Conservation (phyloP, 2,888 invertebrate species). For the Eristalinus sepulchralis region DNA sequence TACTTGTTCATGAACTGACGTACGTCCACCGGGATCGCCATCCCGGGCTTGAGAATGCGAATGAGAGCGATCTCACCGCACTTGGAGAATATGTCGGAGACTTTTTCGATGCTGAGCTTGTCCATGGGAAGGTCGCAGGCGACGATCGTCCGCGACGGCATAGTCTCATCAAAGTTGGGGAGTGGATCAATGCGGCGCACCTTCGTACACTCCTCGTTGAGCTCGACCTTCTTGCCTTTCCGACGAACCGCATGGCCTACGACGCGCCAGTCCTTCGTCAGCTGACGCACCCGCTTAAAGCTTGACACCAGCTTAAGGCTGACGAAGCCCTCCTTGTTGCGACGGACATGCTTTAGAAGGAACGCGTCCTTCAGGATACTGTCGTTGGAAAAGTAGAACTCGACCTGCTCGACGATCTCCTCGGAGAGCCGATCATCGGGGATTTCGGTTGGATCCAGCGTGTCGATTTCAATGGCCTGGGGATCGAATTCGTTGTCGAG, state of each 20-base stretch:
- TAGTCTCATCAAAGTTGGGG: constrained; percentile 95
- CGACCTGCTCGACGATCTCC: constrained; percentile 92
- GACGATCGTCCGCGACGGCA: constrained; percentile 94
- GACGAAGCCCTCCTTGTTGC: constrained; percentile 97
- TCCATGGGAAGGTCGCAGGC: constrained; percentile 93
- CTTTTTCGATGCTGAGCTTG: constrained; percentile 92
- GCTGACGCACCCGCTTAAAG: constrained; percentile 95
- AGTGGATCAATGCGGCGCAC: constrained; percentile 91
- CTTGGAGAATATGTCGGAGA: constrained; percentile 93
- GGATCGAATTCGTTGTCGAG: constrained; percentile 56
- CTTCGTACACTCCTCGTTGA: constrained; percentile 95
- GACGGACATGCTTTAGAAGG: constrained; percentile 94
- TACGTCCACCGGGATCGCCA: constrained; percentile 94
- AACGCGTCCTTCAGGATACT: constrained; percentile 98
- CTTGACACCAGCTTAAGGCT: constrained; percentile 96
- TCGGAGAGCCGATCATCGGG: constrained; percentile 90
- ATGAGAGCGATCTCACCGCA: constrained; percentile 96
- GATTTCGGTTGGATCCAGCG: constrained; percentile 78
- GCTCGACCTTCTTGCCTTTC: constrained; percentile 90
- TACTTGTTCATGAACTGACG: constrained; percentile 95
- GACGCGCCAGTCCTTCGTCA: constrained; percentile 96
- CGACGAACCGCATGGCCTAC: constrained; percentile 92
- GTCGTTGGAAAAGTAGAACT: constrained; percentile 97
- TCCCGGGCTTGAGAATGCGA: constrained; percentile 92
- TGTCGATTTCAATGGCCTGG: constrained; percentile 77